Base-by-base conservation (phyloP, 1,140 invertebrate genomes). In the Drosophila persimilis region DNA sequence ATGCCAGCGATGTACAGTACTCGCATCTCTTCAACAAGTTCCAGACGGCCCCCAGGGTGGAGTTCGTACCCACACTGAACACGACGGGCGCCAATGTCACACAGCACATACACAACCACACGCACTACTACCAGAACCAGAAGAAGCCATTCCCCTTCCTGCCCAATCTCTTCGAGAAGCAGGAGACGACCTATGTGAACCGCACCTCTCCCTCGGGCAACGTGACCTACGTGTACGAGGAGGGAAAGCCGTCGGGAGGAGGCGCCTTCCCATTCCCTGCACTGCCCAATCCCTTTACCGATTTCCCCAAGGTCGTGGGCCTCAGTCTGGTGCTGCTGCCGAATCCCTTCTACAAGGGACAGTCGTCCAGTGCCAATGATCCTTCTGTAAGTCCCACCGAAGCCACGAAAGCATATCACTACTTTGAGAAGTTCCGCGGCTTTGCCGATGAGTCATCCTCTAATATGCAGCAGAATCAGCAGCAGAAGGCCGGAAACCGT, bases 161-260 rank as follows among this genome's bases (percentile, higher is more conserved):
- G 52, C 63, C 80, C 7, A 85, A 85, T 59, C 80, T 50, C n/a
- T 80, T 84, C 47, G 77, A 78, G 55, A 84, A 84, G 43, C 35
- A 44, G 8, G 39, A 62, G 17, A 48, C 26, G 44, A 55, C 2
- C 6, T 70, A 71, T 3, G 39, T 58, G 1, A 44, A 47, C 8
- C 3, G 17, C 5, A 70, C 31, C 6, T 22, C 41, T 9, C 39
- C 46, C 4, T 44, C 71, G 5, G 47, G 48, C 4, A 73, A 73
- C 6, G 51, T 52, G 15, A 73, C 71, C 2, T 50, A 73, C 13
- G 11, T 62, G 20, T 8, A 56, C 29, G 47, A 45, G 46, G 62
- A 80, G 7, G 55, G 35, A 20, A 64, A 53, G 13, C 71, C 69
- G 1, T 39, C 35, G 35, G 35, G 11, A 39, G 35, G 35, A 5